Percentiles rank a stretch among this genome's conserved stretches.
phyloP scores from a whole-genome alignment of 2,797 vertebrate species.

The Phaenicophaeus curvirostris region DNA sequence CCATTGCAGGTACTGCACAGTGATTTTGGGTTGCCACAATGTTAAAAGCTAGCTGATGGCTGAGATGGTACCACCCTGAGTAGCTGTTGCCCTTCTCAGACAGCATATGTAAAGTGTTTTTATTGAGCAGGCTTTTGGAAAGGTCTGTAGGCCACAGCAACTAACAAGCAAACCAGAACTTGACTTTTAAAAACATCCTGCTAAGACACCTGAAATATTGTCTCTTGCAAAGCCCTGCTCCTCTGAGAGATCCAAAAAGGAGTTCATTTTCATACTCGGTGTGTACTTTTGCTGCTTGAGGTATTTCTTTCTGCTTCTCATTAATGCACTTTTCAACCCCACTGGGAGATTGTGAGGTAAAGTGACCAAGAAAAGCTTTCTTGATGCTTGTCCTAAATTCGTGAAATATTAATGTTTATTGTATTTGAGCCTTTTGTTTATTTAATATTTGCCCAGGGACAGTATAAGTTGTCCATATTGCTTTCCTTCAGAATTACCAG shows the following conservation, averaged over 20 bases:
- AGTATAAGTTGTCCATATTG: conserved; percentile 51
- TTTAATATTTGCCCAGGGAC: conserved; percentile 60
- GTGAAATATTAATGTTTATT: conserved; percentile 67
- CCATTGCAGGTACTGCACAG: too few relatives aligned
- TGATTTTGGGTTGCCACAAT: neutral
- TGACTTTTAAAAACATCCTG: conserved; percentile 24
- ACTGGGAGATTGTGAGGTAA: conserved; percentile 43
- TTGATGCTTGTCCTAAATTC: conserved; percentile 42
- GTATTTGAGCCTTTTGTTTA: conserved; percentile 60
- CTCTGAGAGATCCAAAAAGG: conserved; percentile 29
- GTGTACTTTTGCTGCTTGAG: conserved; percentile 48
- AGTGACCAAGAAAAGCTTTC: conserved; percentile 66
- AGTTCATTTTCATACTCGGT: conserved; percentile 2
- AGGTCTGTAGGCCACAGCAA: neutral
- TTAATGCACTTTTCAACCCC: conserved; percentile 34
- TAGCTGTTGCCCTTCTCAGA: neutral
- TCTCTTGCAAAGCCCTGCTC: conserved; percentile 6
- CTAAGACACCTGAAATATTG: conserved; percentile 44
- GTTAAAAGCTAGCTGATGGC: neutral
- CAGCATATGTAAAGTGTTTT: neutral
- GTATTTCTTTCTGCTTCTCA: conserved; percentile 45
- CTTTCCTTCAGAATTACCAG: conserved; percentile 60
- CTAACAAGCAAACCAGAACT: conserved; percentile 8
- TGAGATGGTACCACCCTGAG: neutral
- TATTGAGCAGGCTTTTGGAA: conserved; percentile 1